phyloP scores from a whole-genome alignment of 2,113 vertebrate species.

The Sinocyclocheilus grahami region DNA sequence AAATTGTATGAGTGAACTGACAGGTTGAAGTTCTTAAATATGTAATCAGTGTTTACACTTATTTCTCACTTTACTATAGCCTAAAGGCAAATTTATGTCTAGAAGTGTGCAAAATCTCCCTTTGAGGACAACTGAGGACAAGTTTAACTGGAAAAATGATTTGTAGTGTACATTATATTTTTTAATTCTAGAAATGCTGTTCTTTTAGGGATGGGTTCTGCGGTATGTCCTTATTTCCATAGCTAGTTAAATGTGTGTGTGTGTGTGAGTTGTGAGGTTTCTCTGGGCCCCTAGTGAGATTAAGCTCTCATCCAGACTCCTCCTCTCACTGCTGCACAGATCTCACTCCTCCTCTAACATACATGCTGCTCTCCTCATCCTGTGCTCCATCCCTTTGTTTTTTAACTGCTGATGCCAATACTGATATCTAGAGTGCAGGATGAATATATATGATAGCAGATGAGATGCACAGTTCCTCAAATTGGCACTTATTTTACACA shows the following conservation, averaged over 20 bases:
- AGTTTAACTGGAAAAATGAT: neutral
- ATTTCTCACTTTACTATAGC: neutral
- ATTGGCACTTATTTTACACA: neutral
- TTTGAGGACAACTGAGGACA: neutral
- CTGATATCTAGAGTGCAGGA: neutral
- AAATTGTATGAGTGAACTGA: neutral
- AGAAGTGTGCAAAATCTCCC: neutral
- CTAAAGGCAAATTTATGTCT: neutral
- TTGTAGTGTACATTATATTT: neutral
- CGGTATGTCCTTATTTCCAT: slow-evolving; percentile 21
- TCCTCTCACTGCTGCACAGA: slow-evolving; percentile 77
- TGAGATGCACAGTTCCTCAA: neutral
- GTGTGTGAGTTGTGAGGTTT: slow-evolving; percentile 72
- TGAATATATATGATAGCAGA: neutral
- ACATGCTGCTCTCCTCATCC: slow-evolving; percentile 53
- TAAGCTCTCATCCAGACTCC: slow-evolving; percentile 80
- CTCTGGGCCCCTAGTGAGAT: slow-evolving; percentile 79
- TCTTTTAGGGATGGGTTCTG: neutral
- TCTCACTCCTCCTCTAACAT: slow-evolving; percentile 55
- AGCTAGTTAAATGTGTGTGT: slow-evolving; percentile 25
- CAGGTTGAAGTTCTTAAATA: neutral
- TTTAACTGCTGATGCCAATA: neutral
- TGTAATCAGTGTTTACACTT: neutral
- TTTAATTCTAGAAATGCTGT: neutral
- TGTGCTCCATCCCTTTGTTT: neutral